Percentiles rank a stretch among this genome's conserved stretches.
Conservation (phyloP, 2,113 vertebrate genomes). For the Tachysurus fulvidraco region DNA sequence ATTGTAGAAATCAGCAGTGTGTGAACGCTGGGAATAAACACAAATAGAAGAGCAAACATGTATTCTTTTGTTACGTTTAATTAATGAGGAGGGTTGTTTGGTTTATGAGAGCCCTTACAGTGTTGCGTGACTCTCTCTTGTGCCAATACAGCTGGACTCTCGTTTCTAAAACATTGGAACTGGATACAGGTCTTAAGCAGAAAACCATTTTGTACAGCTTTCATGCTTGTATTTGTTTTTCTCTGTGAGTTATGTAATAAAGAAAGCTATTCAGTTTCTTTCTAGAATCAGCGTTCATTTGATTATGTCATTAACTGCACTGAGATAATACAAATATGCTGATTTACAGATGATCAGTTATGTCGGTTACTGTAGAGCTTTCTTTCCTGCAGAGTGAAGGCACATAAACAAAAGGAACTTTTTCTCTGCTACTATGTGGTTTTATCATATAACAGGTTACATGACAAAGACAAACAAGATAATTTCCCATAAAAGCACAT, state of each 20-base stretch:
- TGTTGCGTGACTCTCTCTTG: constrained; percentile 34
- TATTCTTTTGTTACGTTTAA: constrained; percentile 44
- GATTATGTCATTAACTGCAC: background rate
- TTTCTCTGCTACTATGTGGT: too few species aligned
- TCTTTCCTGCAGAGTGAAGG: background rate
- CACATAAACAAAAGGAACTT: background rate
- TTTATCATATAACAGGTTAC: too few species aligned
- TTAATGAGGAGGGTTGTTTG: constrained; percentile 34
- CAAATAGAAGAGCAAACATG: background rate
- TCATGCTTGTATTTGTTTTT: background rate
- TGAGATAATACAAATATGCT: background rate
- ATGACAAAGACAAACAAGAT: too few species aligned
- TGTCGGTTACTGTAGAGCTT: background rate
- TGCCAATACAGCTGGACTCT: constrained; percentile 45
- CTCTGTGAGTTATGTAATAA: background rate
- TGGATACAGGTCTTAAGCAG: background rate
- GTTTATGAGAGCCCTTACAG: constrained; percentile 25
- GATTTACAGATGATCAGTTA: background rate
- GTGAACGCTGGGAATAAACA: background rate
- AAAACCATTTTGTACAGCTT: background rate
- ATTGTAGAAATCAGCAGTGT: background rate
- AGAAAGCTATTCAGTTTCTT: background rate
- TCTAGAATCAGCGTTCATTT: background rate
- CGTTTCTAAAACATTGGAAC: background rate
- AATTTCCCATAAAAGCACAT: background rate